These are phyloP conservation scores for Aphelenchoides besseyi DNA, from an alignment of 1,140 invertebrate species.

Conservation along the genomic window DNA sequence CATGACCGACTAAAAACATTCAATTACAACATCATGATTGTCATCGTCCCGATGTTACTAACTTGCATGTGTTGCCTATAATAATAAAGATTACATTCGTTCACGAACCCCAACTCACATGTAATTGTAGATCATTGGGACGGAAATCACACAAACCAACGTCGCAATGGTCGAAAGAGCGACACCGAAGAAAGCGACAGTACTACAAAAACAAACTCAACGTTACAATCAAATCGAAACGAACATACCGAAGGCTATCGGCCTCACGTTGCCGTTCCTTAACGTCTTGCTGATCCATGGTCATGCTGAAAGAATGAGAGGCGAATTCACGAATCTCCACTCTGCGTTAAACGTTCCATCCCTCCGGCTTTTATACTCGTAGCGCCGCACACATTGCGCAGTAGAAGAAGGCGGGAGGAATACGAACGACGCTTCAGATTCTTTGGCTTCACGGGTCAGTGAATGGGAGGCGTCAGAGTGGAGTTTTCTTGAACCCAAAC, in stretches of 20 bases:
- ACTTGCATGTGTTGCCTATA: background rate
- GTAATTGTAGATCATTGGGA: constrained; percentile 63
- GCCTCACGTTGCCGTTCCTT: constrained; percentile 30
- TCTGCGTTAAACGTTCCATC: background rate
- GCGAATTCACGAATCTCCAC: background rate
- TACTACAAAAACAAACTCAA: background rate
- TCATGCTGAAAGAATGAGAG: background rate
- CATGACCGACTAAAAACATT: constrained; percentile 42
- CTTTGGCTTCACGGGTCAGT: no score
- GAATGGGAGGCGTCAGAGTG: background rate
- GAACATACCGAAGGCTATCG: constrained; percentile 27
- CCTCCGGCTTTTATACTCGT: constrained; percentile 15
- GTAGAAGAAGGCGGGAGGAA: no score
- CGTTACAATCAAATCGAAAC: background rate
- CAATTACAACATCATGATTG: constrained; percentile 4
- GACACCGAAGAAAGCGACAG: constrained; percentile 49
- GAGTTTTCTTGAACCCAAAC: background rate
- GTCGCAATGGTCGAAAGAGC: constrained; percentile 55
- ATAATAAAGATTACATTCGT: no score
- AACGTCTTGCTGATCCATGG: constrained; percentile 10
- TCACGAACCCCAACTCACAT: no score
- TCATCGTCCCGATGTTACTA: no score
- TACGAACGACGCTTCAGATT: no score
- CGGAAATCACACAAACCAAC: constrained; percentile 60
- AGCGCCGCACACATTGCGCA: no score